Evolutionary conservation across 2,888 invertebrate genomes (phyloP), one percentile per base, ranked within the genome.

Genomic region (Ormyrus pomaceus): DNA sequence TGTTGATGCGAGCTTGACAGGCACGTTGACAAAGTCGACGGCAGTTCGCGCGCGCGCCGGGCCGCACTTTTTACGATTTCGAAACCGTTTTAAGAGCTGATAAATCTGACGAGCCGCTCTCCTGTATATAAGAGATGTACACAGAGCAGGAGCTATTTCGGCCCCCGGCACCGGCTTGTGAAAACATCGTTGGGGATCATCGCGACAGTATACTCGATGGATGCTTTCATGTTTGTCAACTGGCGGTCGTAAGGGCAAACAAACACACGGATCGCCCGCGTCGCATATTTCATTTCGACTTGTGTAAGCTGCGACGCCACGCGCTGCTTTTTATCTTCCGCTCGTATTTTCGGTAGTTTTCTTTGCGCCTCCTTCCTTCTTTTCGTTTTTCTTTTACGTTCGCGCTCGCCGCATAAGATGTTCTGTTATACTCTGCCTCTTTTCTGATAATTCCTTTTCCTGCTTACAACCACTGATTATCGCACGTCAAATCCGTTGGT

Each of bases 1-100:
- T 89, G 90, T 89, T 90, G 90, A 90, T 87, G 88, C 85, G 88
- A 88, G 87, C 88, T 88, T 87, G 89, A 89, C 90, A 89, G 87
- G 87, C 85, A 86, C 90, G 90, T 90, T 90, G 90, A 90, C 90
- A 90, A 90, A 88, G 87, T 89, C 87, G 85, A 80, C 80, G 56
- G 65, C 61, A 9, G 34, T 62, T 10, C 46, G 62, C 62, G 62
- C 10, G 6, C 58, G 62, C 1, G 34, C 34, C 7, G 5, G 34
- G 5, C 62, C 53, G 53, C 83, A 82, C 83, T 86, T 89, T 90
- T 88, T 88, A 89, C 87, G 88, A 87, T 86, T 84, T 84, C 85
- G 82, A 83, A 84, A 83, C 88, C 87, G 88, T 89, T 82, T 82
- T 89, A 89, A 89, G 88, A 84, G 85, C 84, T 85, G 87, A 89